Base-by-base conservation (phyloP, 2,888 invertebrate species). In the Lasioglossum figueresi region DNA sequence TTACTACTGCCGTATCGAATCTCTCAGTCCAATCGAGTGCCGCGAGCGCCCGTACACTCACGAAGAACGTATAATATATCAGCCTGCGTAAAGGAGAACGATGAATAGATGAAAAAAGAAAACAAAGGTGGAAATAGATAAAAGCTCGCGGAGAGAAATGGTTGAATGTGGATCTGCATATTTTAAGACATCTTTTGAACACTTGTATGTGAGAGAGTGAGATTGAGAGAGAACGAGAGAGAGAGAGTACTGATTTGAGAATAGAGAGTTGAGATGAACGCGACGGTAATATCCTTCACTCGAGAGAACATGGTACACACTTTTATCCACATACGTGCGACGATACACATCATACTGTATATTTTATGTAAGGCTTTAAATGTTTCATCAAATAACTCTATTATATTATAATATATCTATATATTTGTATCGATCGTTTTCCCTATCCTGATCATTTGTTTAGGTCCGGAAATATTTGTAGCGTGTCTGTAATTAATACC, bases 351-450 rank as follows among this genome's bases (percentile, higher is more conserved):
- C 88, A 92, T 89, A 92, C 88, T 93, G 93, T 94, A 94, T 93
- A 94, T 94, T 94, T 94, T 93, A 94, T 92, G 92, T 94, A 94
- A 94, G 93, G 94, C 94, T 94, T 94, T 94, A 92, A 94, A 93
- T 94, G 94, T 94, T 94, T 94, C 93, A 94, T 93, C 91, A 93
- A 94, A 93, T 93, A 94, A 92, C 93, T 93, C 92, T 94, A 94
- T 93, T 92, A 91, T 92, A 92, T 93, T 91, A 93, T 94, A 92
- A 92, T 94, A 93, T 93, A 93, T 92, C 92, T 94, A 94, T 94
- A 93, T 93, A 93, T 94, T 94, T 93, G 92, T 93, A 94, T 92
- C 92, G 90, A 92, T 90, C 91, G 93, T 93, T 93, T 91, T 86
- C 83, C 85, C 80, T 83, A 70, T 66, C 83, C 84, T 84, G 80